Conservation (phyloP, 2,113 vertebrate species). For the Ophiodon elongatus region DNA sequence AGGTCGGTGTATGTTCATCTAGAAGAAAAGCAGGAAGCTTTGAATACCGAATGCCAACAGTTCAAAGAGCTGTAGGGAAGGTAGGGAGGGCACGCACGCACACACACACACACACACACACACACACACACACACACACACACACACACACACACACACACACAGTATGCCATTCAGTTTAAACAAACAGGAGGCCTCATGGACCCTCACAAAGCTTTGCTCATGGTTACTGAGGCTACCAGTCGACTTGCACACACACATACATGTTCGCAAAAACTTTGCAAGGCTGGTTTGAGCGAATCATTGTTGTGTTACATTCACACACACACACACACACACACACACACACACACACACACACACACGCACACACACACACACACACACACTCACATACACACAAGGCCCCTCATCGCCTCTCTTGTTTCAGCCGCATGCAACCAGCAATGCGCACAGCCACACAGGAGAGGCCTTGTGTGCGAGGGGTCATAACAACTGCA, state of each 20-base stretch:
- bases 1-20: conserved; percentile 56
- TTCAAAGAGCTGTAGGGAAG: conserved; percentile 59
- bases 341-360: conserved; percentile 13
- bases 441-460: conserved; percentile 42
- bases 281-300: conserved; percentile 20
- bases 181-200: conserved; percentile 69
- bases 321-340: conserved; percentile 11
- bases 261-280: conserved; percentile 16
- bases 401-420: conserved; percentile 40
- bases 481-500: conserved; percentile 71
- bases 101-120: not conserved
- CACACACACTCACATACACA: not conserved
- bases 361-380: conserved; percentile 17
- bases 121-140: not conserved
- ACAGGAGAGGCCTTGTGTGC: conserved; percentile 74
- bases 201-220: conserved; percentile 49
- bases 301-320: conserved; percentile 54
- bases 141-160: conserved; percentile 7
- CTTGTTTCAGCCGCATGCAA: conserved; percentile 56
- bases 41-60: conserved; percentile 49
- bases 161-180: conserved; percentile 49
- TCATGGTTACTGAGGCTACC: conserved; percentile 42
- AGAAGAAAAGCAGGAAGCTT: conserved; percentile 75
- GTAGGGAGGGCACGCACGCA: not conserved
- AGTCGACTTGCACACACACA: conserved; percentile 42